phyloP scores from a whole-genome alignment of 2,113 vertebrate species.

The Nothoprocta pentlandii region DNA sequence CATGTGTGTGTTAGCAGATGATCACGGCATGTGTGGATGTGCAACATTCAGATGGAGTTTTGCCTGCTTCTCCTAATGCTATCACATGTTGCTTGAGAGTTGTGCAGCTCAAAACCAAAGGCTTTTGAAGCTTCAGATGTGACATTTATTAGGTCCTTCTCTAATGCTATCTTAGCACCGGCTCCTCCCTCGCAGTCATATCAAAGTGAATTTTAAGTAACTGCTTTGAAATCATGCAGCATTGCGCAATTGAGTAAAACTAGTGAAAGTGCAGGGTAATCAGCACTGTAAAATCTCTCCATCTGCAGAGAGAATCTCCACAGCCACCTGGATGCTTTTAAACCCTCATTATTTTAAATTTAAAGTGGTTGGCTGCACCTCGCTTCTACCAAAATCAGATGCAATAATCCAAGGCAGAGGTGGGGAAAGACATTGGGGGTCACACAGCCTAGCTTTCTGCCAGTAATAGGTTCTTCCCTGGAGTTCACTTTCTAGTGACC shows the following conservation, averaged over 20 bases:
- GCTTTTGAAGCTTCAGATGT: constrained; percentile 16
- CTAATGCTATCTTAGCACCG: constrained; percentile 4
- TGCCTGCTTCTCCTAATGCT: background rate
- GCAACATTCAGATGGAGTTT: background rate
- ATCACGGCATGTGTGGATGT: background rate
- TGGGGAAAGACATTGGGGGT: constrained; percentile 17
- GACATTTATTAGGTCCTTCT: constrained; percentile 7
- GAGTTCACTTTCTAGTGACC: constrained; percentile 45
- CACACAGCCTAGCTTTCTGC: constrained; percentile 22
- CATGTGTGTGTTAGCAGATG: background rate
- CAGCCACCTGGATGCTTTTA: constrained; percentile 49
- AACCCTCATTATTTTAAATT: constrained; percentile 48
- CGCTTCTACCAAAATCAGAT: constrained; percentile 51
- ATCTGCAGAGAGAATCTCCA: constrained; percentile 13
- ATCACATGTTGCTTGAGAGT: background rate
- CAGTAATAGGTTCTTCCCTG: constrained; percentile 48
- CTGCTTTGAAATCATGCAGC: background rate
- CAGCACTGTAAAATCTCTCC: background rate
- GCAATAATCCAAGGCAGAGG: constrained; percentile 34
- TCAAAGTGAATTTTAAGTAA: constrained; percentile 8
- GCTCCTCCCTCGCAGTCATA: constrained; percentile 29
- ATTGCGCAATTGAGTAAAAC: background rate
- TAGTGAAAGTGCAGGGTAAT: background rate
- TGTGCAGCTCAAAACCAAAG: constrained; percentile 22
- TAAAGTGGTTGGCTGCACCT: constrained; percentile 13